These are phyloP conservation scores for Hydrophis major DNA, from an alignment of 2,797 vertebrate species.

Conservation along the genomic window DNA sequence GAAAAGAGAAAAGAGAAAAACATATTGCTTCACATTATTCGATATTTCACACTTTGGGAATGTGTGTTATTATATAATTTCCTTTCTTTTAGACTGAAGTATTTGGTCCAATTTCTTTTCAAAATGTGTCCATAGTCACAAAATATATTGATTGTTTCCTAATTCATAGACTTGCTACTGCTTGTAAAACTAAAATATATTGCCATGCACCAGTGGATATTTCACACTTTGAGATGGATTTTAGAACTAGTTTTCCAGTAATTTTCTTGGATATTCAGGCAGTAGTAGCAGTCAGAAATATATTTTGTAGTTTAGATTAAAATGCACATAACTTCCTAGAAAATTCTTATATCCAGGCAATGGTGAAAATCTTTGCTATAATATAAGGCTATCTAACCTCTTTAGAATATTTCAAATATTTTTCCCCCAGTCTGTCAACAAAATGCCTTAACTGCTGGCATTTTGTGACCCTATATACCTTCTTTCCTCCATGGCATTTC, in stretches of 20 bases:
- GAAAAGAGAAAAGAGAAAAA: neutral
- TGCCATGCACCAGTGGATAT: neutral
- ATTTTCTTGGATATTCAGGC: neutral
- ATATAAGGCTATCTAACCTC: neutral
- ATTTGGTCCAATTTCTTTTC: neutral
- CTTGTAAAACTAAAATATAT: neutral
- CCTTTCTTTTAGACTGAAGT: neutral
- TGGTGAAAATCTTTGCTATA: neutral
- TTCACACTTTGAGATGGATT: neutral
- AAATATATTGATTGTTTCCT: neutral
- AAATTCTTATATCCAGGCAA: neutral
- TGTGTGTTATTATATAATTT: neutral
- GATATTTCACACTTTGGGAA: neutral
- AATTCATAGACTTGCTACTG: neutral
- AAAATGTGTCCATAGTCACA: neutral
- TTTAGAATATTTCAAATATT: neutral
- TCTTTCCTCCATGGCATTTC: neutral
- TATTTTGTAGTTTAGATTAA: neutral
- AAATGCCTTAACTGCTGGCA: neutral
- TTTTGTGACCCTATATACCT: neutral
- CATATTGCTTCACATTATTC: neutral
- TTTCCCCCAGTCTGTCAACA: neutral
- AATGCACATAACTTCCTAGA: neutral
- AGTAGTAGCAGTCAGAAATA: neutral
- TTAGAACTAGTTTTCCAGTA: neutral